Base-by-base conservation (phyloP, 2,888 invertebrate genomes). In the Baronia brevicornis region DNA sequence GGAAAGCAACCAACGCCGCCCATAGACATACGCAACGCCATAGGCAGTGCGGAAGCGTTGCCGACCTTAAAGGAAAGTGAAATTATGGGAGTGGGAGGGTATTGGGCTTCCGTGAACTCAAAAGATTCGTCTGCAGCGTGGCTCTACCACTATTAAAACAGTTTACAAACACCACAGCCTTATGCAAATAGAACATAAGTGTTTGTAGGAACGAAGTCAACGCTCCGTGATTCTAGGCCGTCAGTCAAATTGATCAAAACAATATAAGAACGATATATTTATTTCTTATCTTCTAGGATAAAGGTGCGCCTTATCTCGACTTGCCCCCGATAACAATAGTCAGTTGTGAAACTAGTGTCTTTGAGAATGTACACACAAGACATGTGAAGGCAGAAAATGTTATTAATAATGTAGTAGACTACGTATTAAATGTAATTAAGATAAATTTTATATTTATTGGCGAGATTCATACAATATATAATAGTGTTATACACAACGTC, bases 281-380 rank as follows among this genome's bases (percentile, higher is more conserved):
- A 27, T 12, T 38, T 37, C 54, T 68, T 68, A 69, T 70, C 70
- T 54, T 36, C 51, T 38, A 38, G 55, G 58, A 54, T 62, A 61
- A 50, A 62, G 58, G 55, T 47, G 44, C 39, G 52, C 43, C 51
- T 67, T 72, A 73, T 74, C 74, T 61, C 40, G 39, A 43, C 43
- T 38, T 21, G 38, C 44, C 46, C 39, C 38, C 52, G 54, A 54
- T 51, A 54, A 46, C 39, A 34, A 17, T 33, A 45, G 33, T 51
- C 49, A 54, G 54, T 55, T 49, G 44, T 44, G 46, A 39, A 36
- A 32, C 40, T n/a, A n/a, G 38, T 31, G 33, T 34, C 43, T 39
- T 45, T 41, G 38, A 20, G 29, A 38, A 42, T 36, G 36, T 35
- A 45, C 42, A 46, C 43, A 41, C n/a, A n/a, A n/a, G n/a, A n/a